phyloP scores from a whole-genome alignment of 2,113 vertebrate species.

The Aptenodytes forsteri region DNA sequence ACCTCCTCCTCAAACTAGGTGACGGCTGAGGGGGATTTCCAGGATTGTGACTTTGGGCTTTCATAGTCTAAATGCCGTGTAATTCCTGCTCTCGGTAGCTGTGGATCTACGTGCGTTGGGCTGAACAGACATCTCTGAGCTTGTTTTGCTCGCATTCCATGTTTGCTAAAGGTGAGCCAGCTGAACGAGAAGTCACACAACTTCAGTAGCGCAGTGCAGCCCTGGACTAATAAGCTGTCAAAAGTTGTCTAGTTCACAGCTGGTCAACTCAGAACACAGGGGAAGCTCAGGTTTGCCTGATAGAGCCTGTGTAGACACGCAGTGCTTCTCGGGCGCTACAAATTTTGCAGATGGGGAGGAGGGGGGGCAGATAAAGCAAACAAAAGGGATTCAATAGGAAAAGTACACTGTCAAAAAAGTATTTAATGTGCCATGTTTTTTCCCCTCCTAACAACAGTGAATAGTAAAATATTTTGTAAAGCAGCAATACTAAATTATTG shows the following conservation, averaged over 20 bases:
- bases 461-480: not conserved
- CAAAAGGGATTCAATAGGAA: not conserved
- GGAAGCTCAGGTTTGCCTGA: not conserved
- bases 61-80: accelerated
- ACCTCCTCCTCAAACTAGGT: not conserved
- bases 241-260: not conserved
- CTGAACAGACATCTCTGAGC: not conserved
- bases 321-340: not conserved
- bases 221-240: constrained; percentile 14
- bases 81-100: not conserved
- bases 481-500: not conserved
- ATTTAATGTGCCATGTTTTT: not conserved
- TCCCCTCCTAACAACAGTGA: not conserved
- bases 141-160: constrained; percentile 8
- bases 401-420: not conserved
- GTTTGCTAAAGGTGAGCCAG: not conserved
- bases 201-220: not conserved
- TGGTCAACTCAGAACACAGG: not conserved
- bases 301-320: constrained; percentile 5
- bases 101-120: not conserved
- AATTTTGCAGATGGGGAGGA: not conserved
- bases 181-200: not conserved
- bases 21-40: not conserved
- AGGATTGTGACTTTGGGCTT: not conserved
- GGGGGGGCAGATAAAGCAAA: not conserved